Base-by-base conservation (phyloP, 2,797 vertebrate genomes). In the Botia kubotai region DNA sequence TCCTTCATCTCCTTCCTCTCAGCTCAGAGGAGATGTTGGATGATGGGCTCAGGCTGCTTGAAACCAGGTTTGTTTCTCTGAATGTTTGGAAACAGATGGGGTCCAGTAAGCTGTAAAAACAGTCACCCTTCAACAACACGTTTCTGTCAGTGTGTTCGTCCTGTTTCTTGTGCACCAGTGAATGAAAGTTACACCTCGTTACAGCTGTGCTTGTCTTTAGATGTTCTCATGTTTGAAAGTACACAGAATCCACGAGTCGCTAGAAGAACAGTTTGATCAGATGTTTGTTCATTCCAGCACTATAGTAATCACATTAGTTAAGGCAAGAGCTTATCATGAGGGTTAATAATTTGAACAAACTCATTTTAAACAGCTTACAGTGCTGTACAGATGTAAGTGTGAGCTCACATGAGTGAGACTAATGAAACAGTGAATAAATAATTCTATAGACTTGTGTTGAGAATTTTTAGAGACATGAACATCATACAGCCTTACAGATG, bases 1-100 rank as follows among this genome's bases (percentile, higher is more conserved):
- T 62, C 19, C 7, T 78, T 84, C 71, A 79, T 66, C 73, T 89
- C 86, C 90, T 88, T 87, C n/a, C 81, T 75, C 58, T 65, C 63
- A 12, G 78, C 60, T 72, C 50, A 1, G 14, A 43, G 74, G 23
- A 29, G 33, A 77, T 50, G 55, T 69, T 77, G 75, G 75, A 69
- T 58, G 65, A 4, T 57, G 63, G 75, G 65, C 43, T 72, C n/a
- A 58, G 60, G 68, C 60, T 55, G 63, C 63, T 50, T 77, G 36
- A 77, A 58, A 69, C 53, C 63, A 67, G 63, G 63, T 57, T 77
- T 77, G 75, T 58, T 29, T 72, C 53, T 72, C 6, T 72, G 50
- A 57, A 57, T 73, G 53, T 77, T 77, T 77, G 65, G 75, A 68
- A 69, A 77, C 65, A 57, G 75, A 77, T 57, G 52, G 14, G 14